Evolutionary conservation across 2,113 vertebrate species (phyloP).

Genomic region (Erythrocercus mccallii): DNA sequence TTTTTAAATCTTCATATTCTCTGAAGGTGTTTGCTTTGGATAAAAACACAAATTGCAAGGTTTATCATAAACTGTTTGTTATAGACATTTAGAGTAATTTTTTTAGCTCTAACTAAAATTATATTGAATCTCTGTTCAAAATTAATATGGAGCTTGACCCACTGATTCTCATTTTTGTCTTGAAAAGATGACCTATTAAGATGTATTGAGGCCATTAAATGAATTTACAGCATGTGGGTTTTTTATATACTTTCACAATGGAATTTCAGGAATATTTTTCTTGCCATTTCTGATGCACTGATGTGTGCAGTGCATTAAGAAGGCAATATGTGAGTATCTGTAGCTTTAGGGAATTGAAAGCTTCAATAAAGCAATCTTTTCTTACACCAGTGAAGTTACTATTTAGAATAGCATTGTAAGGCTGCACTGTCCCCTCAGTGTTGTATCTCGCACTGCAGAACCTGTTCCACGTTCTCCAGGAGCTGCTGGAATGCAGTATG

Average conservation of each 20-base stretch:
- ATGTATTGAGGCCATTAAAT: not conserved
- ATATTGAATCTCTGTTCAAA: not conserved
- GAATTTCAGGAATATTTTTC: not conserved
- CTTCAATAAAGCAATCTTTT: not conserved
- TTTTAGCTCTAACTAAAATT: not conserved
- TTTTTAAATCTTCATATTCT: not conserved
- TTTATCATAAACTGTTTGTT: not conserved
- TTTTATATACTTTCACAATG: not conserved
- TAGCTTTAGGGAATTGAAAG: not conserved
- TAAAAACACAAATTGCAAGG: not conserved
- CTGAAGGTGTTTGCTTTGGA: not conserved
- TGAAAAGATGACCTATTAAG: not conserved
- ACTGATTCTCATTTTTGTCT: not conserved
- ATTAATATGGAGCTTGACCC: not conserved
- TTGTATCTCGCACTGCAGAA: not conserved
- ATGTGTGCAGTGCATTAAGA: not conserved
- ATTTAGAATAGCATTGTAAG: not conserved
- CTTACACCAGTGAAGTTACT: not conserved
- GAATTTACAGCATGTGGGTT: not conserved
- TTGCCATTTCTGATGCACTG: accelerated
- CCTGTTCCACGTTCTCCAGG: not conserved
- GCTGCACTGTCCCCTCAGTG: not conserved
- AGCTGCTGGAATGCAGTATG: not conserved
- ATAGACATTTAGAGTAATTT: not conserved
- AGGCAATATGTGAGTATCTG: not conserved